Conservation (phyloP, 2,888 invertebrate genomes). For the Chrysolina americana region DNA sequence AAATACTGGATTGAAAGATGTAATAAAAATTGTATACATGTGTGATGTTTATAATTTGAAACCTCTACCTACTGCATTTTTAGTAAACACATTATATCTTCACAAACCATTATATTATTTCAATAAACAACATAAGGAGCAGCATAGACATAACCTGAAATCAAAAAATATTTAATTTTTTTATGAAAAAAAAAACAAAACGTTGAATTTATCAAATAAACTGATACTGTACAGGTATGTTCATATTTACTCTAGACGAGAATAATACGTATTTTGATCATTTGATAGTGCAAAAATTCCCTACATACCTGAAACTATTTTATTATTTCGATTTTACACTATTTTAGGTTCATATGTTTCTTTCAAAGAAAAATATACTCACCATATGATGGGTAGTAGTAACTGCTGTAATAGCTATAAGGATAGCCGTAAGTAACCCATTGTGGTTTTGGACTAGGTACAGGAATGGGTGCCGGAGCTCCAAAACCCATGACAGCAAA, state of each 20-base stretch:
- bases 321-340: neutral
- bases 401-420: slow-evolving; percentile 41
- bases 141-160: slow-evolving; percentile 46
- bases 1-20: no score
- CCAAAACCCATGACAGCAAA: slow-evolving; percentile 33
- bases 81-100: neutral
- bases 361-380: slow-evolving; percentile 7
- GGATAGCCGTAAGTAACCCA: slow-evolving; percentile 44
- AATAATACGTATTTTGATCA: no score
- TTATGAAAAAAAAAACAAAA: neutral
- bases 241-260: no score
- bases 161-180: slow-evolving; percentile 12
- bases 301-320: no score
- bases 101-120: neutral
- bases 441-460: slow-evolving; percentile 46
- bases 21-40: neutral
- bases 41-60: neutral
- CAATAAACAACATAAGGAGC: slow-evolving; percentile 36
- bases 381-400: slow-evolving; percentile 48
- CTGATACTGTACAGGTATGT: neutral
- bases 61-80: neutral
- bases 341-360: neutral
- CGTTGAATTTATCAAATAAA: neutral
- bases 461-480: slow-evolving; percentile 46
- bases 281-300: no score